A percentile compares a stretch with the other conserved stretches of the same genome.
Evolutionary conservation across 2,797 vertebrate species (phyloP).

Genomic region (Acanthopagrus latus): DNA sequence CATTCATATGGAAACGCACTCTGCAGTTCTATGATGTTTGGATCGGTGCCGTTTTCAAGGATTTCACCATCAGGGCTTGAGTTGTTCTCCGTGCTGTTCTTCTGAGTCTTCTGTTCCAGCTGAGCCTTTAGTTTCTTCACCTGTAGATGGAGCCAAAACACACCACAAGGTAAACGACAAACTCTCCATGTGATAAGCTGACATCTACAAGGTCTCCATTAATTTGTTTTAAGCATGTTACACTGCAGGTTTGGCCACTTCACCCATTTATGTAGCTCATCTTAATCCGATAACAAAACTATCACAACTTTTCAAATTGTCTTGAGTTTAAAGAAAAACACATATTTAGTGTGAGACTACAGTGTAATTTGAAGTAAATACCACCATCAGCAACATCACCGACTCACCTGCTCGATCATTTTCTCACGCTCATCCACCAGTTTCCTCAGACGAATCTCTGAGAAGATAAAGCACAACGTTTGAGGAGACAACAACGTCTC

Average conservation of each 20-base stretch:
- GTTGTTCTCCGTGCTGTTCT: slow-evolving; percentile 78
- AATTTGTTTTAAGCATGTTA: too few relatives aligned
- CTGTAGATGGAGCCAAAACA: slow-evolving; percentile 74
- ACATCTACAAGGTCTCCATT: background rate
- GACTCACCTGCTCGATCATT: slow-evolving; percentile 93
- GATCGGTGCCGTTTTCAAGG: slow-evolving; percentile 90
- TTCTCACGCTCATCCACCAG: slow-evolving; percentile 93
- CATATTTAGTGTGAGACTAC: too few relatives aligned
- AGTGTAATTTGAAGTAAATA: background rate
- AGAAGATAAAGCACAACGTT: slow-evolving; percentile 62
- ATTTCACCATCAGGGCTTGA: slow-evolving; percentile 80
- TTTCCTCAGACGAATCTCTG: slow-evolving; percentile 93
- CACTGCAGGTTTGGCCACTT: too few relatives aligned
- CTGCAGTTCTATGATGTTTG: slow-evolving; percentile 88
- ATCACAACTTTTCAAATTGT: too few relatives aligned
- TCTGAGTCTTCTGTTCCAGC: slow-evolving; percentile 88
- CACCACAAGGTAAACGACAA: background rate
- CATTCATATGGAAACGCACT: slow-evolving; percentile 76
- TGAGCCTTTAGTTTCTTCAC: slow-evolving; percentile 92
- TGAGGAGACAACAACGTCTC: background rate
- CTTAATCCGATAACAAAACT: too few relatives aligned
- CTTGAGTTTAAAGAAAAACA: too few relatives aligned
- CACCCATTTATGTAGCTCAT: too few relatives aligned
- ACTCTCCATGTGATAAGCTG: background rate
- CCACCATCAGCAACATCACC: background rate